Evolutionary conservation across 2,888 invertebrate species (phyloP), one percentile per base, ranked within the genome.

Genomic region (Lasioglossum calceatum): DNA sequence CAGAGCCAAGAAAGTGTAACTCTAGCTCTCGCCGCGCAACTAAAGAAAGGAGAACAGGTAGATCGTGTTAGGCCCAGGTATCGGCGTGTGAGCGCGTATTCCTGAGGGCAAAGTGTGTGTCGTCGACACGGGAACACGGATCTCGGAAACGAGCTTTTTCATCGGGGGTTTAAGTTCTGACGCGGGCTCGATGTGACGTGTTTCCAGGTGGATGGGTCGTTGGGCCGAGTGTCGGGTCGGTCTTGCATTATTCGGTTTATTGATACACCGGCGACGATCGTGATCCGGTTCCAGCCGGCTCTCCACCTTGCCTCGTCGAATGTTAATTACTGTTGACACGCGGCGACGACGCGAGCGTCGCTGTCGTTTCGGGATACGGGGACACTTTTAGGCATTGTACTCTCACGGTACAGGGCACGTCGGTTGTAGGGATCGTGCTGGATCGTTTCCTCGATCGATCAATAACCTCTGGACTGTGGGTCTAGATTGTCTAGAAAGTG

Each of bases 221-320:
- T 36, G 39, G 42, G n/a, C 42, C 71, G 71, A 42, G 71, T n/a
- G 71, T 42, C 71, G 50, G n/a, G 19, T n/a, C 73, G 76, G 78
- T 84, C 89, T 71, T 58, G 79, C 76, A 88, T 89, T 88, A 83
- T 89, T 89, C 70, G 74, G 44, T 88, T 89, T 86, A 89, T 89
- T 54, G 88, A 88, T 84, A 89, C 84, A 79, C 79, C 80, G n/a
- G n/a, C 71, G 39, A 4, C 61, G 81, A 89, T 42, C 81, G 77
- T 75, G 82, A 89, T 85, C 80, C 81, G 67, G 61, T 77, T 80
- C 54, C 77, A 75, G 44, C 32, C 64, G 64, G 77, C 71, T 50
- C 70, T 75, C 47, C n/a, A 19, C n/a, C 42, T 42, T 42, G 39
- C 32, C 78, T n/a, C 76, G 72, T 64, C 77, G 58, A 81, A 84